Evolutionary conservation across 2,113 vertebrate genomes (phyloP).

Genomic region (Grantiella picta): DNA sequence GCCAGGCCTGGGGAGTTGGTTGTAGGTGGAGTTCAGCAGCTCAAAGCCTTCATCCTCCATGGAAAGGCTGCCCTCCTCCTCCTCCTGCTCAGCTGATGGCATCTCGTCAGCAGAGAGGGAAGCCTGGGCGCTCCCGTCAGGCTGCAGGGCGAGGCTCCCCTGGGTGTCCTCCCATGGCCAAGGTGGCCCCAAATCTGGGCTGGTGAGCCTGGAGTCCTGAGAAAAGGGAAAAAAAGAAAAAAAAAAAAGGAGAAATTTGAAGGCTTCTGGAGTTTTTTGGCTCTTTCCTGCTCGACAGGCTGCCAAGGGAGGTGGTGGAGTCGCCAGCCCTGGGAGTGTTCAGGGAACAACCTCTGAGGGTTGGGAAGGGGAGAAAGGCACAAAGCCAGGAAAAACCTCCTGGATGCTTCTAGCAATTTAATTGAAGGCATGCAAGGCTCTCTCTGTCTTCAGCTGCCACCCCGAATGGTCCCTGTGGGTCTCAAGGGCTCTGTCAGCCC

Average conservation of each 20-base stretch:
- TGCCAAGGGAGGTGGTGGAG: too few relatives aligned
- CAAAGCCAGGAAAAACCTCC: not conserved
- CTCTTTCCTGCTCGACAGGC: not conserved
- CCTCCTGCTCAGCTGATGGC: not conserved
- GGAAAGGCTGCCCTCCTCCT: not conserved
- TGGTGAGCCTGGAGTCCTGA: constrained; percentile 13
- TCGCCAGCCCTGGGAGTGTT: not conserved
- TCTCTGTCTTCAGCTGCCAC: not conserved
- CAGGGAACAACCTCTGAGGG: accelerated
- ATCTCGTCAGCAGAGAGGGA: not conserved
- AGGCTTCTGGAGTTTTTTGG: not conserved
- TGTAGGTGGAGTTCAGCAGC: constrained; percentile 46
- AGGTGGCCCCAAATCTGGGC: not conserved
- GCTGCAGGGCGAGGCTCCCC: not conserved
- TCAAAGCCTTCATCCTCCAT: constrained; percentile 52
- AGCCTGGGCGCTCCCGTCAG: not conserved
- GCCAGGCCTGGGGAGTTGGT: not conserved
- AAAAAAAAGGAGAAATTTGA: not conserved
- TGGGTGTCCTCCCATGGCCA: not conserved
- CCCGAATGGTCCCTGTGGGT: not conserved
- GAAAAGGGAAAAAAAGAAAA: not conserved
- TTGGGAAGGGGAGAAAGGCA: not conserved
- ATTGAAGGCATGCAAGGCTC: not conserved
- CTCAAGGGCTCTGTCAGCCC: not conserved
- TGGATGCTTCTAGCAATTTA: not conserved